Base-by-base conservation (phyloP, 2,797 vertebrate species). In the Halcyon smyrnensis region DNA sequence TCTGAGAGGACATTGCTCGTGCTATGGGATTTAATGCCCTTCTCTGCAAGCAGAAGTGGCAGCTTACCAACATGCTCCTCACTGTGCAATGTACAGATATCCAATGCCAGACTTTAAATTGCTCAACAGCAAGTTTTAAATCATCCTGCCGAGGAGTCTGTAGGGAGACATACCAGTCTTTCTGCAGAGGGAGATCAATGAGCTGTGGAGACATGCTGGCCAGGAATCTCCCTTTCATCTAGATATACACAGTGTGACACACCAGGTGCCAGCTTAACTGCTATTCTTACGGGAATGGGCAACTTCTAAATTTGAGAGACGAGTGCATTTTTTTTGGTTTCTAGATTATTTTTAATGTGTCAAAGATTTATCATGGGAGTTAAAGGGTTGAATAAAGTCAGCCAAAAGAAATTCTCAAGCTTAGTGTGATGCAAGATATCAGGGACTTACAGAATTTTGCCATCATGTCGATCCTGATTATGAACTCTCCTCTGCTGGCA, bases 181-280 rank as follows among this genome's bases (percentile, higher is more conserved):
- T 97, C 95, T 97, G 93, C 95, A 97, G 96, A 95, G 95, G 73
- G 95, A 97, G 97, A 98, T 98, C 98, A 97, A 98, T 98, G 97
- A 97, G 85, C 96, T 95, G 93, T 94, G 97, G 97, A 98, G 98
- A 97, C 98, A 87, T 8, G 65, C 41, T 97, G 97, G 96, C 97
- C 98, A 97, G 97, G 94, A 96, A 96, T 95, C 74, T 94, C 93
- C 70, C 96, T 97, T 98, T 97, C 95, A 98, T 97, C 75, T 96
- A 96, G 97, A 97, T 94, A 94, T 89, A 95, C 90, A 95, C 84
- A 96, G 88, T 92, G 91, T 94, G 96, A 97, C 90, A 92, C 84
- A 90, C 96, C 76, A 50, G 95, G 95, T 97, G 97, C 96, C 97
- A 95, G 96, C 84, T 94, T 86, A 97, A 93, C 92, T 92, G 84